Evolutionary conservation across 2,113 vertebrate genomes (phyloP).

Genomic region (Coreoperca whiteheadi): DNA sequence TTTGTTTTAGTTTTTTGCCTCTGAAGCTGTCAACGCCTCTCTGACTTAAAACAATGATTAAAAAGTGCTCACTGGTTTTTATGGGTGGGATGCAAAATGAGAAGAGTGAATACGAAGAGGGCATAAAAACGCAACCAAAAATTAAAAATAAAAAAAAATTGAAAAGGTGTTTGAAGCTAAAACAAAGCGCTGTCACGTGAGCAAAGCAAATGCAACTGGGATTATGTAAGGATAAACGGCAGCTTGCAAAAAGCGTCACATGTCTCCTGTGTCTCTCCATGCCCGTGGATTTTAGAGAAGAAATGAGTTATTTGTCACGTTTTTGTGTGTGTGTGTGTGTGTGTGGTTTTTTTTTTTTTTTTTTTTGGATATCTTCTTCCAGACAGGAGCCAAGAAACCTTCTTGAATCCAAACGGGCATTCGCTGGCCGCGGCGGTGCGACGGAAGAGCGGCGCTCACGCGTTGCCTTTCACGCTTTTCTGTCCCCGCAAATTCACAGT

Average conservation of each 20-base stretch:
- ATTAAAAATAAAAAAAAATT: too few relatives aligned
- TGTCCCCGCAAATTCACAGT: not conserved
- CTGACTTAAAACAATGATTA: not conserved
- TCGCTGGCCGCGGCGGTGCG: not conserved
- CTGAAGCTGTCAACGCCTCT: not conserved
- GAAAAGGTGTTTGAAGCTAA: not conserved
- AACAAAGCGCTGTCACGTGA: not conserved
- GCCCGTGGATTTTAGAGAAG: not conserved
- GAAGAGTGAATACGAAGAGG: not conserved
- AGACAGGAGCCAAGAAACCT: too few relatives aligned
- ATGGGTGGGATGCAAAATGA: not conserved
- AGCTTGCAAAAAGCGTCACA: not conserved
- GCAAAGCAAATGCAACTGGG: not conserved
- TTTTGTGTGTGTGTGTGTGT: not conserved
- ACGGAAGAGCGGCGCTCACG: too few relatives aligned
- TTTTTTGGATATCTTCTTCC: too few relatives aligned
- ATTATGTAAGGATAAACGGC: not conserved
- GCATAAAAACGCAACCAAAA: accelerated
- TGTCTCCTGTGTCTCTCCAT: not conserved
- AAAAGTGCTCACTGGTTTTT: not conserved
- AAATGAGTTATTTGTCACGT: not conserved
- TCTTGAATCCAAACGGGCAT: not conserved
- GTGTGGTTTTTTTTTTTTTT: too few relatives aligned
- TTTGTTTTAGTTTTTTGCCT: too few relatives aligned
- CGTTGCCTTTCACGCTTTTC: not conserved